Evolutionary conservation across 1,140 invertebrate genomes (phyloP), one percentile per base, ranked within the genome.

Genomic region (Diachasmimorpha longicaudata): DNA sequence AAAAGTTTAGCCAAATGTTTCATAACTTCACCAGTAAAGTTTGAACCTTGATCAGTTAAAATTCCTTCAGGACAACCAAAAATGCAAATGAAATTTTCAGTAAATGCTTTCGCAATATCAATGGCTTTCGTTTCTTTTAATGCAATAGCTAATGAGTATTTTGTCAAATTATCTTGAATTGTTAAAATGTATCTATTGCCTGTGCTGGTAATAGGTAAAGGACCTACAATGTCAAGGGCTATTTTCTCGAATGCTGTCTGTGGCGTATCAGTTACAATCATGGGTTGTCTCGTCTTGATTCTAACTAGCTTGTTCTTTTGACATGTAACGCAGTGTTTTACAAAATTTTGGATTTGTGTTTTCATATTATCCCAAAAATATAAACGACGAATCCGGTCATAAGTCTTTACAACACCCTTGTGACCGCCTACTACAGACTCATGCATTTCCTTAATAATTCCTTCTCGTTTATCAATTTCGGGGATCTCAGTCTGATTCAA

Each of bases 1-100:
- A 82, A 80, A 58, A 78, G 23, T n/a, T n/a, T n/a, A n/a, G n/a
- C n/a, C n/a, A n/a, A n/a, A n/a, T n/a, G n/a, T n/a, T n/a, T n/a
- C n/a, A 85, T 74, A 13, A 83, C 4, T 36, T 81, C 37, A n/a
- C 67, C 44, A 4, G 72, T 80, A 44, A 84, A 84, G 48, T 48
- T 48, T 14, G 46, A 48, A 48, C 46, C 46, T 79, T 82, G 79
- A 76, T 84, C 81, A 2, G 81, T 79, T 23, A 68, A n/a, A 36
- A 74, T 8, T 14, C 10, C 42, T 46, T 23, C 31, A 4, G 72
- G 72, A 10, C 58, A 16, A 14, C 63, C 72, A 37, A 36, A 74
- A 11, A 25, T 55, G 36, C 72, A 68, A 55, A 74, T 68, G 25
- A 68, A 52, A 16, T 23, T 23, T 48, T 48, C 46, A 36, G 46